Evolutionary conservation across 2,888 invertebrate species (phyloP), one percentile per base, ranked within the genome.

Genomic region (Aspidapion aeneum): DNA sequence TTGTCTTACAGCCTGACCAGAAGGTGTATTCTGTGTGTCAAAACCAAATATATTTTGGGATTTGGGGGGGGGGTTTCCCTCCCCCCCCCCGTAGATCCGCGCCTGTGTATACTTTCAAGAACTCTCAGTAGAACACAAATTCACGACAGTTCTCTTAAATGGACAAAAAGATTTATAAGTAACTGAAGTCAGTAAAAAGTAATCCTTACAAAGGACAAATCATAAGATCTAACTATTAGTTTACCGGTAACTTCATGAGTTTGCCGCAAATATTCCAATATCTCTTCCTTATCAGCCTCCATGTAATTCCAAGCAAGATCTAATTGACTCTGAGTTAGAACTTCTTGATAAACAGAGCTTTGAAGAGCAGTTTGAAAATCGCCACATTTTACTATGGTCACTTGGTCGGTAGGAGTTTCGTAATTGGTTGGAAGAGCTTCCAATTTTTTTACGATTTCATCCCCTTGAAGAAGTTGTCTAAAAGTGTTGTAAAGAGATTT

Each of bases 401-500:
- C 72, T 12, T 72, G 69, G 18, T 64, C 58, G 19, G 65, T 73
- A 0, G 90, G 90, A 12, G 84, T 78, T 75, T 90, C 87, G 74
- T 88, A 87, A 74, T 81, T 82, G 0, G 87, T 87, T 0, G 84
- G 80, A 2, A 85, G 81, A n/a, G 78, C 74, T 78, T 90, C 89
- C 50, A 91, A 86, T 67, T 78, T 78, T 62, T 82, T 77, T 50
- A 91, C 78, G 16, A 87, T 84, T 55, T 82, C 78, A 62, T 85
- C 86, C 1, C 90, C 90, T 69, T 88, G 87, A 48, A 90, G 80
- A 1, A 90, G 79, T 78, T 89, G 87, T 1, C 90, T 78, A 57
- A 22, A 71, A 65, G n/a, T n/a, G n/a, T n/a, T n/a, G n/a, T n/a
- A 17, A 52, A 62, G 20, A 18, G 22, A 9, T 58, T 17, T 20